phyloP scores from a whole-genome alignment of 2,113 vertebrate genomes.

The Cheilinus undulatus region DNA sequence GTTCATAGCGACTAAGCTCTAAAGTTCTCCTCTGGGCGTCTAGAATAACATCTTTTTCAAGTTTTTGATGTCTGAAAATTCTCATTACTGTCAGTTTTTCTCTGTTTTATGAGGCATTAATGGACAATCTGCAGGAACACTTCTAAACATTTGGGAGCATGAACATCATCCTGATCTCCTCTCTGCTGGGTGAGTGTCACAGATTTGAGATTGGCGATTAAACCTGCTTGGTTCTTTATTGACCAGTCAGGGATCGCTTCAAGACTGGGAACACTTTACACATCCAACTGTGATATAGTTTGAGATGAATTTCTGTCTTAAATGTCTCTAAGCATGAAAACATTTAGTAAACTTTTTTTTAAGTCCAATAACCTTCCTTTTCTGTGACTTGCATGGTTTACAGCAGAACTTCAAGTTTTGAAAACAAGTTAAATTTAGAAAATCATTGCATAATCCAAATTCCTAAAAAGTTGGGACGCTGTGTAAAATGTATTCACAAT shows the following conservation, averaged over 20 bases:
- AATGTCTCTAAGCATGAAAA: too few relatives aligned
- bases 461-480: too few relatives aligned
- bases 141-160: constrained; percentile 41
- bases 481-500: too few relatives aligned
- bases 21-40: constrained; percentile 4
- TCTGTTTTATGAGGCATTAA: not conserved
- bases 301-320: too few relatives aligned
- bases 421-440: too few relatives aligned
- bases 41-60: constrained; percentile 6
- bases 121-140: not conserved
- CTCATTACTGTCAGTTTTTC: not conserved
- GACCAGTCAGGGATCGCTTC: not conserved
- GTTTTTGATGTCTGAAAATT: not conserved
- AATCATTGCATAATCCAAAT: too few relatives aligned
- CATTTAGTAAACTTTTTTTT: too few relatives aligned
- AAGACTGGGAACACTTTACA: too few relatives aligned
- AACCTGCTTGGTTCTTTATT: constrained; percentile 1
- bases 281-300: too few relatives aligned
- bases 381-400: too few relatives aligned
- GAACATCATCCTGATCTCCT: constrained; percentile 40
- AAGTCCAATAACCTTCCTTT: too few relatives aligned
- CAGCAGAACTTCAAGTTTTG: too few relatives aligned
- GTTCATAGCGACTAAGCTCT: not conserved
- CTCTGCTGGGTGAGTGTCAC: constrained; percentile 67
- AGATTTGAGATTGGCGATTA: constrained; percentile 11